Evolutionary conservation across 2,113 vertebrate genomes (phyloP), one percentile per base, ranked within the genome.

Genomic region (Echinops telfairi): DNA sequence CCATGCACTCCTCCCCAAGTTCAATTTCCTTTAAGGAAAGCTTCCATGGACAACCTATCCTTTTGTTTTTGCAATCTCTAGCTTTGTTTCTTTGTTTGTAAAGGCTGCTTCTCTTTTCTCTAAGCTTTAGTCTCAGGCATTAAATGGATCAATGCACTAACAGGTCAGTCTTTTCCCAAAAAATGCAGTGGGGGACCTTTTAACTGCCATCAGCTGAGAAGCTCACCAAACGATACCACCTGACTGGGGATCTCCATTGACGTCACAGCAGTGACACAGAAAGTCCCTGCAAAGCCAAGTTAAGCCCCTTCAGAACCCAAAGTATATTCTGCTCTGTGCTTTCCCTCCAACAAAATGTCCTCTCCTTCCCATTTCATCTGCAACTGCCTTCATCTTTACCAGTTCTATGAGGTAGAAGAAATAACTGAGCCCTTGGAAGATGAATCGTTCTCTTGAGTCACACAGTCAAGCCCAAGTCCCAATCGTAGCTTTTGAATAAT

Each of bases 181-280:
- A 70, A 77, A 14, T 27, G 29, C 60, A 53, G 4, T 3, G 25
- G 31, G 19, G 14, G 43, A 77, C 58, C 77, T 86, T 38, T 58
- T 29, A 17, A 1, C 25, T 33, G 60, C 77, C 33, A 19, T 43
- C 68, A 43, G 40, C 20, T 29, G 14, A 90, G 23, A n/a, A 4
- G 8, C 73, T n/a, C 57, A 68, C 40, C 19, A 77, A 47, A 58
- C 8, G 31, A 19, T 79, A 12, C 33, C 25, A n/a, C 33, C 36
- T 22, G 27, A 36, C 31, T 53, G 10, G 10, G 47, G 47, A 14
- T 6, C 68, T 70, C 64, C 22, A 5, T 14, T 1, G 53, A 9
- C 43, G 40, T 58, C 57, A 27, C 20, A 7, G 40, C 3, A 0
- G 2, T 1, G 11, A 25, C 36, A 20, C 40, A 0, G 33, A 2